These are phyloP conservation scores for Crenichthys baileyi DNA, from an alignment of 2,797 vertebrate genomes.

Conservation along the genomic window DNA sequence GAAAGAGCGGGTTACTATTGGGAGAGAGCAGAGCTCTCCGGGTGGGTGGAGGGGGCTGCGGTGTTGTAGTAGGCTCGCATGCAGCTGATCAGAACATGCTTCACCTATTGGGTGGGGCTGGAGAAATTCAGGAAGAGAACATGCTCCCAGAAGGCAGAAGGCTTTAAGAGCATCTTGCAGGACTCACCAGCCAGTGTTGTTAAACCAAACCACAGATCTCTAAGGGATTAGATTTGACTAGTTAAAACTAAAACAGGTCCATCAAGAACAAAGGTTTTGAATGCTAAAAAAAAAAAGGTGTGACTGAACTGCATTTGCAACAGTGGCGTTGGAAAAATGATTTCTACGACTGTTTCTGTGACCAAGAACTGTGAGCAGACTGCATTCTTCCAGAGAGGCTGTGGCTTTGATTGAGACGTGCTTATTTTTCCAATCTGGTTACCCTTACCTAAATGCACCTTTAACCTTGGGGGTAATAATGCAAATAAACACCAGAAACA, in stretches of 20 bases:
- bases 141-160: slow-evolving; percentile 44
- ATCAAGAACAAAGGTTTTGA: no score
- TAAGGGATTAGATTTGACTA: background rate
- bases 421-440: no score
- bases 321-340: no score
- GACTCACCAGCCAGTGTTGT: background rate
- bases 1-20: slow-evolving; percentile 1
- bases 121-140: slow-evolving; percentile 69
- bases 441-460: background rate
- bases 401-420: background rate
- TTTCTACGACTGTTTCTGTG: no score
- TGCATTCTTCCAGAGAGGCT: background rate
- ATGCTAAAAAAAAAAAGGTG: background rate
- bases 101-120: slow-evolving; percentile 30
- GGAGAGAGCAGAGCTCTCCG: slow-evolving; percentile 45
- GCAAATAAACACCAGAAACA: no score
- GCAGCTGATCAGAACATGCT: slow-evolving; percentile 77
- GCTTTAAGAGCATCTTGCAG: slow-evolving; percentile 16
- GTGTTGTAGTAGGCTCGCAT: slow-evolving; percentile 55
- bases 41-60: slow-evolving; percentile 42
- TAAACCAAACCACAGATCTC: background rate
- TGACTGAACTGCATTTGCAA: background rate
- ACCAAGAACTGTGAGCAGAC: no score
- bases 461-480: background rate
- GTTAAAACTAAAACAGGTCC: background rate